Percentiles rank a stretch among this genome's conserved stretches.
These are phyloP conservation scores for Odontesthes bonariensis DNA, from an alignment of 2,113 vertebrate genomes.

Conservation along the genomic window DNA sequence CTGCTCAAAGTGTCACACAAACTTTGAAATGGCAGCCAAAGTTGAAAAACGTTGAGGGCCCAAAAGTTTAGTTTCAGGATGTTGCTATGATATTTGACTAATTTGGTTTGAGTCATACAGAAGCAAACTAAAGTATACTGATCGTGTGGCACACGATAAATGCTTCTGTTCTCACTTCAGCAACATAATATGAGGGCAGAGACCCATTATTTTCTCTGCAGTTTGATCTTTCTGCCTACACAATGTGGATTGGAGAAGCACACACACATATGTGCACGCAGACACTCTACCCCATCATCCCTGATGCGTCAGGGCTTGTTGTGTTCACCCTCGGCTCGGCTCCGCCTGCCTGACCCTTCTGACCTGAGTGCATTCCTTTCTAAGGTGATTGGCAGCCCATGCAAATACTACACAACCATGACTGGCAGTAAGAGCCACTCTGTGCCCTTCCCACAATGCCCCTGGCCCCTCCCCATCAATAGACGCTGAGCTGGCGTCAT, in stretches of 20 bases:
- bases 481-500: conserved; percentile 87
- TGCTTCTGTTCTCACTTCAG: conserved; percentile 36
- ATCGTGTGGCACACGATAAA: conserved; percentile 16
- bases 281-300: conserved; percentile 59
- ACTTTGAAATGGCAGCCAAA: conserved; percentile 62
- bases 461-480: conserved; percentile 85
- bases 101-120: background rate
- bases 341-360: conserved; percentile 82
- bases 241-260: conserved; percentile 13
- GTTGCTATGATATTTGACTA: conserved; percentile 30
- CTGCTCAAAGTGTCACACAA: conserved; percentile 56
- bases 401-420: conserved; percentile 83
- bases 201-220: conserved; percentile 35
- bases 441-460: conserved; percentile 87
- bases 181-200: conserved; percentile 3
- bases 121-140: conserved; percentile 8
- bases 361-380: conserved; percentile 86
- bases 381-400: conserved; percentile 87
- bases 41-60: conserved; percentile 43
- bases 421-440: conserved; percentile 86
- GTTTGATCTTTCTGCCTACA: conserved; percentile 38
- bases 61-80: conserved; percentile 41
- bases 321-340: conserved; percentile 81
- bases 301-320: conserved; percentile 76
- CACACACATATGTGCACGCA: conserved; percentile 29